Evolutionary conservation across 2,888 invertebrate species (phyloP).

Genomic region (Agonopterix alstromeriana): DNA sequence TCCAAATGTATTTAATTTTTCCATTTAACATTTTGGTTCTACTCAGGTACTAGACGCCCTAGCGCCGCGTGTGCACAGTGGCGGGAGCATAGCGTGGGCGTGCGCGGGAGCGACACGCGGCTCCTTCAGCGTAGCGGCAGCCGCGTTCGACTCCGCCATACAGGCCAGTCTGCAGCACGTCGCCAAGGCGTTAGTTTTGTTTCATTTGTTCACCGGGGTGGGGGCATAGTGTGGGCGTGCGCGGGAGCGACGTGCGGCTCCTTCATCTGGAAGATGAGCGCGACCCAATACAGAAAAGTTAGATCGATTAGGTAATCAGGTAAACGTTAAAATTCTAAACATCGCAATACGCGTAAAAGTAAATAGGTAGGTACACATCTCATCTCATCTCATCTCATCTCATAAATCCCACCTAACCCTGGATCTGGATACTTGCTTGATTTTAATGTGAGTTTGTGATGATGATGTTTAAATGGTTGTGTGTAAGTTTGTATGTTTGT

Average conservation of each 20-base stretch:
- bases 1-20: no score
- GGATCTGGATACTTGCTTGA: no score
- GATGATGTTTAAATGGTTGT: no score
- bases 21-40: not conserved
- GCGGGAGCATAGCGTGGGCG: constrained; percentile 56
- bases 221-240: constrained; percentile 55
- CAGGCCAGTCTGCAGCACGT: constrained; percentile 42
- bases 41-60: constrained; percentile 47
- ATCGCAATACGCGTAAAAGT: no score
- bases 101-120: constrained; percentile 37
- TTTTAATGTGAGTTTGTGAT: no score
- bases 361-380: no score
- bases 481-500: no score
- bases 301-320: no score
- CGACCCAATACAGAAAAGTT: no score
- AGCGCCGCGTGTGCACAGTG: constrained; percentile 31
- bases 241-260: constrained; percentile 31
- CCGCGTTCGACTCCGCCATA: constrained; percentile 51
- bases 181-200: constrained; percentile 37
- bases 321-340: no score
- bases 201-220: constrained; percentile 10
- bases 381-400: no score
- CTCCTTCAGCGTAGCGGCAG: constrained; percentile 20
- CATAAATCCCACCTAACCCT: no score
- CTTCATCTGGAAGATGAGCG: not conserved